A percentile compares a stretch with the other conserved stretches of the same genome.
These are phyloP conservation scores for Microctonus brassicae DNA, from an alignment of 2,888 invertebrate genomes.

Conservation along the genomic window DNA sequence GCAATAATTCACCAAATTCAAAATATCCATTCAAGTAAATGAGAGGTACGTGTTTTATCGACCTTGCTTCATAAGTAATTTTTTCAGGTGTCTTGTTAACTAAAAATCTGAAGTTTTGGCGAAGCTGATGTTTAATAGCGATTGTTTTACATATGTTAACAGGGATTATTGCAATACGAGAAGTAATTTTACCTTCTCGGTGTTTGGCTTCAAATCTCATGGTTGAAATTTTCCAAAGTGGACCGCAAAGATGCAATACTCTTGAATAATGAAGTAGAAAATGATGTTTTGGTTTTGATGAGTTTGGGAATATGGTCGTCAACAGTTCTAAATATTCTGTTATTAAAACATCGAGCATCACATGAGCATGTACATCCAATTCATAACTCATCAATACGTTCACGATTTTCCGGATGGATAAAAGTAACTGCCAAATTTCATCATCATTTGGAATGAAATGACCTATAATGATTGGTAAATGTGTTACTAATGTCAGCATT, in stretches of 20 bases:
- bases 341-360: conserved; percentile 12
- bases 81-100: no score
- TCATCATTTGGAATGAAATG: not conserved
- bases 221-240: conserved; percentile 35
- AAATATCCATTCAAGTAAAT: no score
- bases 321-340: conserved; percentile 37
- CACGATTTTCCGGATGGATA: not conserved
- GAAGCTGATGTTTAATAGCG: conserved; percentile 41
- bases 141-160: conserved; percentile 38
- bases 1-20: no score
- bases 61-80: no score
- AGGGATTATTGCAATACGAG: conserved; percentile 29
- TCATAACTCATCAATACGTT: not conserved
- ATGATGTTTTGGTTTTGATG: conserved; percentile 45
- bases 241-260: conserved; percentile 37
- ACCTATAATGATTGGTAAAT: not conserved
- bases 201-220: conserved; percentile 44
- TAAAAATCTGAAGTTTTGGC: no score
- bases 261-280: conserved; percentile 42
- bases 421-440: not conserved
- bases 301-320: conserved; percentile 22
- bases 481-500: not conserved
- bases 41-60: no score
- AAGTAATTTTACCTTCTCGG: conserved; percentile 32
- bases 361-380: no score